These are phyloP conservation scores for Acrocephalus scirpaceus DNA, from an alignment of 2,797 vertebrate species.

Conservation along the genomic window DNA sequence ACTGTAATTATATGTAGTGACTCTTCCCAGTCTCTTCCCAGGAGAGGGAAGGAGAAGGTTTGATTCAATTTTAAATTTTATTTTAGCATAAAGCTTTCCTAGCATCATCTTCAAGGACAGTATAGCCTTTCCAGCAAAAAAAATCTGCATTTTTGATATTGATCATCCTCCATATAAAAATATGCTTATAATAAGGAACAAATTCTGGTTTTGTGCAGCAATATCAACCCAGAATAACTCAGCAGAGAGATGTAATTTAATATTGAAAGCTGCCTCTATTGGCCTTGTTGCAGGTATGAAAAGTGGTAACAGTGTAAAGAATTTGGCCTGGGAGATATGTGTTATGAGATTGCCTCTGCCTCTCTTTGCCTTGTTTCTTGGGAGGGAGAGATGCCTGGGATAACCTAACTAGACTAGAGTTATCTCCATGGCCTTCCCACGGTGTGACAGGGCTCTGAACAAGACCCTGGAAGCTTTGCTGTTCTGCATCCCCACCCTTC, in stretches of 20 bases:
- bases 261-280: background rate
- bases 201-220: background rate
- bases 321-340: background rate
- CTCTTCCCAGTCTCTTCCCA: background rate
- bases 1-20: background rate
- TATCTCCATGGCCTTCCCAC: background rate
- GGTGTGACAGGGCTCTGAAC: background rate
- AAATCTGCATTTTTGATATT: background rate
- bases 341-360: fast-evolving
- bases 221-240: background rate
- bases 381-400: background rate
- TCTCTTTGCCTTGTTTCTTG: background rate
- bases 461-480: fast-evolving
- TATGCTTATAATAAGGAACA: background rate
- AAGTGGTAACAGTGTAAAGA: background rate
- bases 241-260: background rate
- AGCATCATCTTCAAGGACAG: background rate
- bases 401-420: background rate
- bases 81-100: background rate
- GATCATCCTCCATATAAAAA: background rate
- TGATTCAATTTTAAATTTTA: background rate
- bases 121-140: background rate
- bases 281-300: background rate
- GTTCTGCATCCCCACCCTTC: background rate
- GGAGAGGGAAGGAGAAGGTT: background rate